Evolutionary conservation across 2,888 invertebrate genomes (phyloP), one percentile per base, ranked within the genome.

Genomic region (Antitype chi): DNA sequence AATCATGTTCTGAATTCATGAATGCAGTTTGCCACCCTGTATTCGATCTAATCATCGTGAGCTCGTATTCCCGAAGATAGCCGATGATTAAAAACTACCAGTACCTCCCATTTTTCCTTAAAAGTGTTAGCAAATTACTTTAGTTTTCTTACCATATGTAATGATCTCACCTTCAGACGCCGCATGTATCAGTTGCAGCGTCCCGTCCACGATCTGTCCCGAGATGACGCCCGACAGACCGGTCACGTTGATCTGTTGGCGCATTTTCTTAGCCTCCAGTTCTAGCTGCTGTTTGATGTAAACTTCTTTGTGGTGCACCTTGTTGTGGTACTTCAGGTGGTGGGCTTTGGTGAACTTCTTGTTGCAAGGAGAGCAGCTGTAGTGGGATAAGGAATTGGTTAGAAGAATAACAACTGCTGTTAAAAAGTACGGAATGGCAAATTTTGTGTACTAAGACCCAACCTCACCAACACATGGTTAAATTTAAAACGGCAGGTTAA

Each of bases 321-420:
- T 97, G 91, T 97, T 97, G 91, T 97, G 97, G 91, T 97, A 97
- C 75, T 97, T 97, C 43, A 97, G 91, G 75, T 97, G 97, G 87
- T 97, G 97, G 0, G 97, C 96, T 77, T 97, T 97, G 0, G 97
- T 97, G 92, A 97, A 97, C 88, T 96, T 96, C 92, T 96, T 97
- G 92, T 96, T 97, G 91, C 97, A 97, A 0, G 96, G 95, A 0
- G 79, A 90, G 83, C 97, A 97, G 0, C 97, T 97, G 87, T 23
- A 28, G 32, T 13, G 17, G 38, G 43, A 23, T 70, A 6, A 57
- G 1, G 32, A 78, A 9, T 32, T 3, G 1, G 8, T 57, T 38
- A 32, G 20, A n/a, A 17, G 0, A 47, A 4, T 8, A 38, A 38
- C 2, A n/a, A n/a, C n/a, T n/a, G n/a, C n/a, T n/a, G n/a, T n/a